Conservation (phyloP, 2,113 vertebrate species). For the Hemibagrus wyckioides region DNA sequence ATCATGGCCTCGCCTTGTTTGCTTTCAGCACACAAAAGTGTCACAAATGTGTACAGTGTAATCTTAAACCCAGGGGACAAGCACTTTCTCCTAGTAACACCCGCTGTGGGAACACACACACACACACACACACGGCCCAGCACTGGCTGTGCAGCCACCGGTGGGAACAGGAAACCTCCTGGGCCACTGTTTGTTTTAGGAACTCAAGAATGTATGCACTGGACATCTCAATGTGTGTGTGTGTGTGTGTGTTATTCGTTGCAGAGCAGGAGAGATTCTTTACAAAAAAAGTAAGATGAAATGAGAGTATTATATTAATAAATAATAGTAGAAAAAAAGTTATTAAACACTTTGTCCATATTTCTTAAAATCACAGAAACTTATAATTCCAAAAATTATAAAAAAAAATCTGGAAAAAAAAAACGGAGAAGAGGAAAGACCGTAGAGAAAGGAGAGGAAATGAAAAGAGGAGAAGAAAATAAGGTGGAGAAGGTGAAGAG, state of each 20-base stretch:
- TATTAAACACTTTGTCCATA: background rate
- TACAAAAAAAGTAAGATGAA: background rate
- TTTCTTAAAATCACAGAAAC: background rate
- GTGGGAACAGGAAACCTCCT: constrained; percentile 13
- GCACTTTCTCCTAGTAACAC: constrained; percentile 41
- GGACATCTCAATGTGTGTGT: constrained; percentile 62
- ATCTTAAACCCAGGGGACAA: constrained; percentile 20
- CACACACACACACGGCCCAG: constrained; percentile 60
- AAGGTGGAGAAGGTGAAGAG: background rate
- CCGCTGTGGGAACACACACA: constrained; percentile 52
- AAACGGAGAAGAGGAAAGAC: constrained; percentile 13
- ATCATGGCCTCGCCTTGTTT: constrained; percentile 15
- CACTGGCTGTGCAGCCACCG: background rate
- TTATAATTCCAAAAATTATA: background rate
- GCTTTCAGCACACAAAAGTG: constrained; percentile 22
- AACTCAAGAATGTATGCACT: constrained; percentile 76
- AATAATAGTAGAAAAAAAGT: background rate
- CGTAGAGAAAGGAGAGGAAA: constrained; percentile 6
- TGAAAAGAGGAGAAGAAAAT: background rate
- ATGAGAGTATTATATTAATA: background rate
- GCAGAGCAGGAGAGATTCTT: background rate
- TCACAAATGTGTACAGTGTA: constrained; percentile 22
- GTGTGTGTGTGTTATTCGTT: constrained; percentile 58
- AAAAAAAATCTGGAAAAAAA: background rate
- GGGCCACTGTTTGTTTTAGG: constrained; percentile 70